Evolutionary conservation across 1,140 invertebrate species (phyloP).

Genomic region (Drosophila auraria): DNA sequence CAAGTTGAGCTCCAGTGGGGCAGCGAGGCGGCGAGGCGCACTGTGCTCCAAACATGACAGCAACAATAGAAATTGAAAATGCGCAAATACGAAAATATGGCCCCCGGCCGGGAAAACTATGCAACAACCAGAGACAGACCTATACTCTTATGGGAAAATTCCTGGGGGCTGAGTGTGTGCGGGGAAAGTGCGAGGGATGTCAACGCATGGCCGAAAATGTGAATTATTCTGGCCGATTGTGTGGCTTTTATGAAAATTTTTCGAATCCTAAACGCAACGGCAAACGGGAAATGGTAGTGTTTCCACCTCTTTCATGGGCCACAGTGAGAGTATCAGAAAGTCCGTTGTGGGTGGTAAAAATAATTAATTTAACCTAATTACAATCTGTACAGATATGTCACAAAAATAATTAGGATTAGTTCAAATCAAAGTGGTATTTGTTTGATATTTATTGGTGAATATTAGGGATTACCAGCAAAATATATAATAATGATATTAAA

Average conservation of each 20-base stretch:
- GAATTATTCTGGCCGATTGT: constrained; percentile 69
- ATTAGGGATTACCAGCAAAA: neutral
- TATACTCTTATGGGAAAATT: constrained; percentile 25
- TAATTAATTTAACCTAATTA: constrained; percentile 4
- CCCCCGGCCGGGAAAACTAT: constrained; percentile 45
- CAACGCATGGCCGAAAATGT: constrained; percentile 57
- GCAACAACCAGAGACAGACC: constrained; percentile 34
- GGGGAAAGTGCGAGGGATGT: constrained; percentile 13
- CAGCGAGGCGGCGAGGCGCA: neutral
- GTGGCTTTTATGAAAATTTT: constrained; percentile 63
- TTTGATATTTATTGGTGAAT: neutral
- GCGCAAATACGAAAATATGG: constrained; percentile 12
- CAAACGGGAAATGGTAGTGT: constrained; percentile 24
- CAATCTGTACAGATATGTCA: neutral
- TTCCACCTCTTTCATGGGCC: neutral
- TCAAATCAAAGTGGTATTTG: neutral
- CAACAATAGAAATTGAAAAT: constrained; percentile 67
- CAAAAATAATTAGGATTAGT: constrained; percentile 1
- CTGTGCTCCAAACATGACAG: constrained; percentile 26
- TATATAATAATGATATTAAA: too few species aligned
- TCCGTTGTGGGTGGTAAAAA: neutral
- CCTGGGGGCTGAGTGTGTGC: neutral
- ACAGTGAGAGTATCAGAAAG: neutral
- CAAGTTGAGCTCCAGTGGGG: constrained; percentile 52
- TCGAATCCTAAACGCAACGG: constrained; percentile 48